phyloP scores from a whole-genome alignment of 1,140 invertebrate species.

The Triops longicaudatus region DNA sequence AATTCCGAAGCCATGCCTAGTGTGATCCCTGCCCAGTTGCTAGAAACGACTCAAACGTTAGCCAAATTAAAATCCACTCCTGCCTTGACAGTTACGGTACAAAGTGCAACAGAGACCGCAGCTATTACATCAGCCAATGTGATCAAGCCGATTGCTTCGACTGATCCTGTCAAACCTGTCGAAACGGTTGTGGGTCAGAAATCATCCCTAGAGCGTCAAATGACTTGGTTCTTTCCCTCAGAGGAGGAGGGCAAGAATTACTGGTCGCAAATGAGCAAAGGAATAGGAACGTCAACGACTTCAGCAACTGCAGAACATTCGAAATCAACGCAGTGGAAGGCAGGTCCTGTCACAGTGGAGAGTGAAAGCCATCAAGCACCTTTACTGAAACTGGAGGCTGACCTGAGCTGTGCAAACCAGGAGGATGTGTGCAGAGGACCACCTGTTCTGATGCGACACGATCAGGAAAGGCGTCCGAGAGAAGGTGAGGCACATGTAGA shows the following conservation, averaged over 20 bases:
- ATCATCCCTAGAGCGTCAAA: background rate
- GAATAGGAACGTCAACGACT: too few relatives aligned
- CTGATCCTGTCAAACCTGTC: background rate
- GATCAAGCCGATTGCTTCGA: background rate
- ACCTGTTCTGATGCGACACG: background rate
- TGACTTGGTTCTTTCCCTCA: background rate
- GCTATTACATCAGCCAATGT: background rate
- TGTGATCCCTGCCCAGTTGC: background rate
- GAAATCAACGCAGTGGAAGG: too few relatives aligned
- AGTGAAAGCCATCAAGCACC: too few relatives aligned
- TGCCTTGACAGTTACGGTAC: background rate
- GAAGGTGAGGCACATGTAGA: slow-evolving; percentile 16
- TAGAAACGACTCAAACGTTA: background rate
- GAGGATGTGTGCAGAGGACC: background rate
- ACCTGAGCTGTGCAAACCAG: background rate
- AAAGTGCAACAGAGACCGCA: background rate
- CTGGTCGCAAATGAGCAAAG: too few relatives aligned
- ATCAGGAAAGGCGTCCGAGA: background rate
- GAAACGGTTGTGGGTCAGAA: background rate
- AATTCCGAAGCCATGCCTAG: background rate
- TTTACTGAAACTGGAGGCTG: slow-evolving; percentile 17
- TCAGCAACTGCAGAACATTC: too few relatives aligned
- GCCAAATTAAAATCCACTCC: background rate
- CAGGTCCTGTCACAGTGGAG: too few relatives aligned
- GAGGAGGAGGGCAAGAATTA: too few relatives aligned